Conservation (phyloP, 2,888 invertebrate genomes). For the Lathronympha strigana region DNA sequence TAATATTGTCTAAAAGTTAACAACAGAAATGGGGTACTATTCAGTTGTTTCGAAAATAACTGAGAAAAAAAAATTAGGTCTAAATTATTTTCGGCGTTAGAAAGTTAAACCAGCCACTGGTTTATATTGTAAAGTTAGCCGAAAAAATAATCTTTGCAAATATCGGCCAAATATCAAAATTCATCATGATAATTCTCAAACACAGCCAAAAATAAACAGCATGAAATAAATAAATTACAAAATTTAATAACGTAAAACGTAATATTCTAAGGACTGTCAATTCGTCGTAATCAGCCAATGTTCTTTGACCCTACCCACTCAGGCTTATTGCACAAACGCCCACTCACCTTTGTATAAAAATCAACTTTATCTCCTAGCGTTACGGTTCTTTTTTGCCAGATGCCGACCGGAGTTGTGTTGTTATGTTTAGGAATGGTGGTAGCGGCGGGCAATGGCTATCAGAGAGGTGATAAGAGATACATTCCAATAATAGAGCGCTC, state of each 20-base stretch:
- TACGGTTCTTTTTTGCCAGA: constrained; percentile 51
- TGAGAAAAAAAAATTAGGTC: too few relatives aligned
- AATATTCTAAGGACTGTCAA: constrained; percentile 62
- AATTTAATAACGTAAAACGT: constrained; percentile 50
- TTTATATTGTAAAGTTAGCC: too few relatives aligned
- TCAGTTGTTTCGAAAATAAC: too few relatives aligned
- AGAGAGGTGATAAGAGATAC: constrained; percentile 70
- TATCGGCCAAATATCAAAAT: too few relatives aligned
- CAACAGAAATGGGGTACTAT: too few relatives aligned
- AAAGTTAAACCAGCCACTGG: too few relatives aligned
- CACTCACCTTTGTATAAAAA: constrained; percentile 42
- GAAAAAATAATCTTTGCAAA: too few relatives aligned
- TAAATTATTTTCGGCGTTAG: too few relatives aligned
- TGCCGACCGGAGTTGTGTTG: constrained; percentile 49
- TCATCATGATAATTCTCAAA: too few relatives aligned
- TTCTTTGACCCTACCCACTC: constrained; percentile 73
- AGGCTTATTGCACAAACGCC: constrained; percentile 50
- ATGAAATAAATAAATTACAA: background rate
- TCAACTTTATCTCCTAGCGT: constrained; percentile 40
- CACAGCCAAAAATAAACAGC: too few relatives aligned
- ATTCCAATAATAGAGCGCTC: constrained; percentile 72
- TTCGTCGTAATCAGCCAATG: constrained; percentile 71
- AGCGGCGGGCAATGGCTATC: constrained; percentile 72
- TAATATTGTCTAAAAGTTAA: too few relatives aligned
- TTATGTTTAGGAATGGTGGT: constrained; percentile 48